Percentiles rank a stretch among this genome's conserved stretches.
phyloP scores from a whole-genome alignment of 2,797 vertebrate species.

The Halcyon badia region DNA sequence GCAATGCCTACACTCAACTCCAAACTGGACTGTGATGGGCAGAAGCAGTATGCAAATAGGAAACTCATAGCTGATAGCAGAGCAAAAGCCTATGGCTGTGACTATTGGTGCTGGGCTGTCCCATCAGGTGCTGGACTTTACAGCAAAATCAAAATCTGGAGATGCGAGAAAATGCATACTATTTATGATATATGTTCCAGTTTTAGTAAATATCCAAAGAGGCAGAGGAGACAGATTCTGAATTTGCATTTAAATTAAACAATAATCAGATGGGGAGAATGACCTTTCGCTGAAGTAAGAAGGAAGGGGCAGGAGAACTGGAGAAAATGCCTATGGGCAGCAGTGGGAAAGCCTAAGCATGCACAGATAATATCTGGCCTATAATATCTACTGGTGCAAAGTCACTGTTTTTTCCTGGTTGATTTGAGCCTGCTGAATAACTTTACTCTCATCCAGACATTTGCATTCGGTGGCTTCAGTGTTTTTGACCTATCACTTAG shows the following conservation, averaged over 20 bases:
- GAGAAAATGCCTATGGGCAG: not conserved
- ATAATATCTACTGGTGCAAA: not conserved
- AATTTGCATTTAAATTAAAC: slow-evolving; percentile 9
- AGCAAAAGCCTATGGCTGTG: not conserved
- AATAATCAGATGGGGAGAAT: not conserved
- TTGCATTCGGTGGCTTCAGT: slow-evolving; percentile 33
- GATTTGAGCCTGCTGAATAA: slow-evolving; percentile 17
- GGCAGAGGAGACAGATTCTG: not conserved
- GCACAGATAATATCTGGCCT: not conserved
- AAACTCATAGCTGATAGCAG: not conserved
- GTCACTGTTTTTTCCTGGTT: not conserved
- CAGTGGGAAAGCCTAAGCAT: not conserved
- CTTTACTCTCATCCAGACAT: slow-evolving; percentile 13
- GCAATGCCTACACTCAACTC: not conserved
- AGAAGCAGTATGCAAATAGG: not conserved
- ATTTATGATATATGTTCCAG: not conserved
- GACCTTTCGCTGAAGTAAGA: slow-evolving; percentile 1
- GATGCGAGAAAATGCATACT: not conserved
- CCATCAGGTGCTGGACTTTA: not conserved
- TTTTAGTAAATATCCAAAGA: not conserved
- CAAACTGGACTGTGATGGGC: not conserved
- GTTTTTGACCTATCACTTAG: slow-evolving; percentile 26
- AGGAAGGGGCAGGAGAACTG: not conserved
- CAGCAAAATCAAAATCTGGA: not conserved
- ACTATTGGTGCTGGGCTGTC: not conserved